Evolutionary conservation across 2,113 vertebrate species (phyloP), one percentile per base, ranked within the genome.

Genomic region (Triplophysa rosa): DNA sequence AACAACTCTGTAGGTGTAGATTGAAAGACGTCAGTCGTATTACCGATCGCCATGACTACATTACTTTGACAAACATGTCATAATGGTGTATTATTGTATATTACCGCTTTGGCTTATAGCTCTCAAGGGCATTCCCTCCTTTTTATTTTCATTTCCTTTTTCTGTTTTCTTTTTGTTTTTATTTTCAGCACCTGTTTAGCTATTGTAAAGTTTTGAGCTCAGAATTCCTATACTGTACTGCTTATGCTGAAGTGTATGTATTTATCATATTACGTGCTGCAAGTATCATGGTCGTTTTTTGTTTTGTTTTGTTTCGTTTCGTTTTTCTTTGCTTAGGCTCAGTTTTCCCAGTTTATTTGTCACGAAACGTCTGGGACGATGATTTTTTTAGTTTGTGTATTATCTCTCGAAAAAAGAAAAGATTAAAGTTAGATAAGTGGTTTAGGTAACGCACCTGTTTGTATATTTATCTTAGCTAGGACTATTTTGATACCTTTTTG

Each of bases 381-480:
- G 87, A 90, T 92, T 91, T 91, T 83, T 89, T 88, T 84, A 91
- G 88, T 8, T 2, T 6, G 87, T 93, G 92, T 93, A 91, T 91
- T 94, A 93, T 92, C 92, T 91, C 89, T 72, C 85, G 29, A 68
- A 81, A 85, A 89, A 91, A 91, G 82, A 87, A 87, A 72, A 72
- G 76, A 76, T 80, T 85, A 89, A 90, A 89, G 89, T 92, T 93
- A 93, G 91, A 91, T 92, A 91, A 91, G 92, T 93, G 91, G 92
- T 93, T 94, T 92, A 93, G 92, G 89, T 93, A 92, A 92, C 90
- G 86, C 83, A 92, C 89, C 91, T 92, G 93, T 94, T 94, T 94
- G 93, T 94, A 94, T 94, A 94, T 94, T 94, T 94, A 94, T 94
- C 93, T 94, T 94, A 94, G 93, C 91, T 94, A 94, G 93, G 90